Evolutionary conservation across 2,888 invertebrate genomes (phyloP), one percentile per base, ranked within the genome.

Genomic region (Drepanosiphum platanoidis): DNA sequence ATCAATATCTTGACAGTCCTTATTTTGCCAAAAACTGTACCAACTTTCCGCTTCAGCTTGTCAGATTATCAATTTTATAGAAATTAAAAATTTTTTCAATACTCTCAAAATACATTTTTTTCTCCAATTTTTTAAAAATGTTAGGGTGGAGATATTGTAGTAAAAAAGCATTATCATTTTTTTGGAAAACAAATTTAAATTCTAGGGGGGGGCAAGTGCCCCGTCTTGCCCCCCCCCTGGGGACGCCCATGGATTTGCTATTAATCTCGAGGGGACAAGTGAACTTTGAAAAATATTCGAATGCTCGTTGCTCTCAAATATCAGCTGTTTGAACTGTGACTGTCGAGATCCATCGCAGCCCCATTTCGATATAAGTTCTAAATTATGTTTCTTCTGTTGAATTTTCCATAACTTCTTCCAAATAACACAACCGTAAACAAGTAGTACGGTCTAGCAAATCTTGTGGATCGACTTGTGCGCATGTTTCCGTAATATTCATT

Each of bases 281-380:
- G 81, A 88, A 77, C 87, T 88, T 86, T 87, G 88, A 87, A 89
- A 90, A 46, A 89, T 88, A 86, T 87, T 87, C 3, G 88, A 82
- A 36, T 88, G 87, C 0, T 61, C 58, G 11, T 46, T 27, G 84
- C 88, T 87, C 32, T 84, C 15, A 86, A 89, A 88, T 86, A n/a
- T n/a, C n/a, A 88, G 88, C 86, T 88, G 88, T 86, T 89, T 88
- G 77, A 86, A 88, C 70, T 88, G 87, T 13, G 87, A 32, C 83
- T 88, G 88, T 46, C 88, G 88, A 1, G 88, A 88, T 5, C 88
- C 88, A 83, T 88, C 88, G 86, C 88, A 88, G 22, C 88, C 88
- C 88, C 88, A 88, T 87, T 88, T 88, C 27, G 77, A 88, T 39
- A 88, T 86, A 52, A 88, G 74, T 68, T 87, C 66, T 77, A 88